Base-by-base conservation (phyloP, 1,140 invertebrate genomes). In the Uloborus diversus region DNA sequence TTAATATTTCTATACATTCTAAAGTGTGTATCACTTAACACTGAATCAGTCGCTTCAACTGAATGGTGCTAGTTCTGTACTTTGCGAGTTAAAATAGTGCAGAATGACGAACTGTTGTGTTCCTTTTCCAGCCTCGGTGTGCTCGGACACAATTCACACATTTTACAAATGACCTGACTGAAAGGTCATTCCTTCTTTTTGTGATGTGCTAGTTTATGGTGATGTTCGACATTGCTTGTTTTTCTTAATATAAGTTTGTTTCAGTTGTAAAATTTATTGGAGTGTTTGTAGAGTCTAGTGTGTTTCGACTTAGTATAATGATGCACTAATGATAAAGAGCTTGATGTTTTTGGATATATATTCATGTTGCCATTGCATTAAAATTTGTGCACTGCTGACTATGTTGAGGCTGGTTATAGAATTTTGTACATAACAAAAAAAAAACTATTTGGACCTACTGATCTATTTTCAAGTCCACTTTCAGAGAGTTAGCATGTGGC, bases 321-420 rank as follows among this genome's bases (percentile, higher is more conserved):
- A 78, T 78, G 73, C 73, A 78, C 73, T 78, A 78, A 78, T 78
- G 62, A 75, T 75, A 75, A 78, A 78, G 73, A 78, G 73, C 73
- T 78, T 78, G 73, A 78, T 78, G 73, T 78, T 78, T 68, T 78
- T 78, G 73, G 73, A 78, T 78, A 78, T 78, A 78, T 78, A 78
- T 78, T 78, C 73, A 66, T 78, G 73, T 78, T 78, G 73, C 73
- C 73, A 78, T 78, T 78, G 73, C 73, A 78, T 78, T 78, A 51
- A 78, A 78, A 78, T 78, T 64, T 66, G 62, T 78, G 73, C 59
- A 75, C 73, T 78, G 73, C 73, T 78, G 73, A 78, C 7, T 75
- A 75, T 51, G 73, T 78, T 78, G 17, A 66, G 32, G 49, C 49
- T 56, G 61, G 42, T 78, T 78, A 65, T 75, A 75, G 71, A 64